Evolutionary conservation across 2,888 invertebrate genomes (phyloP), one percentile per base, ranked within the genome.

Genomic region (Drosophila diplacantha): DNA sequence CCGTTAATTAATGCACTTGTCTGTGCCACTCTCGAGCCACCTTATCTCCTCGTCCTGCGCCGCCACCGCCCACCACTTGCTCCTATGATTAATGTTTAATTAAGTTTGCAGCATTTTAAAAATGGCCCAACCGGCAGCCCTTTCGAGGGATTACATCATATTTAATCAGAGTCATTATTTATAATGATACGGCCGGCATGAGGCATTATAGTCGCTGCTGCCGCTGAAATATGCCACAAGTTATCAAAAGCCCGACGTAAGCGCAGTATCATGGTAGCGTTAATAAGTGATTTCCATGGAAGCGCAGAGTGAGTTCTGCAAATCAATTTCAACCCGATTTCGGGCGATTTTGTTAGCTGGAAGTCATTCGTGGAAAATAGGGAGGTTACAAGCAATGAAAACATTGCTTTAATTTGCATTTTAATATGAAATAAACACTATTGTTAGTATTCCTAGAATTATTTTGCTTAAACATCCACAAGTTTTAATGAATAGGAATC

Each of bases 111-210:
- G 64, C 49, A 49, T 43, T 59, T 54, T 64, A 43, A 43, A 53
- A 55, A 53, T 60, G 47, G 29, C 41, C 35, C 54, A 53, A 50
- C 38, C 57, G 52, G 61, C 44, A 62, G 61, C 49, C 38, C 51
- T 50, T 59, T 50, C 64, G 34, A 46, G 37, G 73, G 80, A 76
- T 76, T 76, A 76, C 80, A 80, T 73, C 75, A 73, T 80, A 71
- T 80, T 77, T 77, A 77, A 77, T 77, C 80, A 71, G 46, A 67
- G 69, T 64, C 80, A 77, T 80, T 77, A 80, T 77, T 77, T 80
- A 77, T 73, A 80, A 77, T 77, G 80, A 73, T 77, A 75, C 69
- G 67, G 51, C 31, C 43, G 29, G 41, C 50, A 54, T 26, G 43
- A 52, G 24, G 66, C 52, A 52, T 59, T 49, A 66, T 38, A 43